Conservation (phyloP, 2,888 invertebrate genomes). For the Diplolepis rosae region DNA sequence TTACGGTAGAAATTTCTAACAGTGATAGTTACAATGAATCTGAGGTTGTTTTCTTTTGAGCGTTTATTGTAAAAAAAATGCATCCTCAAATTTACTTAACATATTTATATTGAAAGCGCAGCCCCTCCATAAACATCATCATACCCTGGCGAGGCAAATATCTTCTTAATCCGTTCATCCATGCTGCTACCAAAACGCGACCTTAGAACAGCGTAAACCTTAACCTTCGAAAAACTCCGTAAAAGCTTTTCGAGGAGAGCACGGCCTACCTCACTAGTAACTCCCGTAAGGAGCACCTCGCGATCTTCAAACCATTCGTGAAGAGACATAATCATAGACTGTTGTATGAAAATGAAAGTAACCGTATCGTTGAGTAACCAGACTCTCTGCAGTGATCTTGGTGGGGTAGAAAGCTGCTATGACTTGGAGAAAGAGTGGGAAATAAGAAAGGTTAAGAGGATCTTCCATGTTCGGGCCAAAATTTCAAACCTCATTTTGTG, state of each 20-base stretch:
- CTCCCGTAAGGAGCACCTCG: constrained; percentile 64
- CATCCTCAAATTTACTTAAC: background rate
- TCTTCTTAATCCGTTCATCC: constrained; percentile 59
- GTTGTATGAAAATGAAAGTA: constrained; percentile 19
- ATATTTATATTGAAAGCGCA: background rate
- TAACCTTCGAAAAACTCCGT: constrained; percentile 56
- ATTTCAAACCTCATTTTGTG: no score
- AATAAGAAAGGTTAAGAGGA: background rate
- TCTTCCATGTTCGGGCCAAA: no score
- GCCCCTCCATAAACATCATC: constrained; percentile 16
- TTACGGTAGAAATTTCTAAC: no score
- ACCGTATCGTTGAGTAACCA: background rate
- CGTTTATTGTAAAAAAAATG: no score
- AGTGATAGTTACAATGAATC: no score
- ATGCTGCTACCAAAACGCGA: constrained; percentile 47
- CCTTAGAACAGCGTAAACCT: constrained; percentile 56
- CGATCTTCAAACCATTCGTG: constrained; percentile 64
- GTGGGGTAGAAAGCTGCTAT: background rate
- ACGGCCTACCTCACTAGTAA: constrained; percentile 63
- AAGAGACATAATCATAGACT: constrained; percentile 62
- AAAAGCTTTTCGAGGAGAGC: constrained; percentile 64
- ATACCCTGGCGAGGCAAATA: constrained; percentile 62
- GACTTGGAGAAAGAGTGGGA: background rate
- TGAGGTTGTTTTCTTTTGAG: no score
- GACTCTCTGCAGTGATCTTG: background rate